Base-by-base conservation (phyloP, 2,797 vertebrate species). In the Helarctos malayanus region DNA sequence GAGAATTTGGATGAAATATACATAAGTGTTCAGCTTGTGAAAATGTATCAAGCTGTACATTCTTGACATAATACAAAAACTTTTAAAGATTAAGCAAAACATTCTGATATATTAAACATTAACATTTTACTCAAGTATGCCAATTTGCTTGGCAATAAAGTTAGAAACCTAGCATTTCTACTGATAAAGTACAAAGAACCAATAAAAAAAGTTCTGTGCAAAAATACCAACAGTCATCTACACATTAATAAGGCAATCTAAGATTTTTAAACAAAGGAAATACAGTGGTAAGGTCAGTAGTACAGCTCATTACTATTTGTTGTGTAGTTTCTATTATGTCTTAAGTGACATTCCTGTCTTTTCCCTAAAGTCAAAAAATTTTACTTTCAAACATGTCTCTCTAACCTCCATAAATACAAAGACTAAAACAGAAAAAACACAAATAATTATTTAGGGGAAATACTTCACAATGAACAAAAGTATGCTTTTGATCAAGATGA, bases 81-180 rank as follows among this genome's bases (percentile, higher is more conserved):
- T 75, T 88, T 29, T 71, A 75, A 96, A 82, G n/a, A 79, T 91
- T 45, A 91, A 93, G n/a, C 41, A 91, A 81, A 94, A 79, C 35
- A 89, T 79, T 93, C 52, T 83, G 21, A 61, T 54, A 89, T 16
- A 47, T 29, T 54, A 94, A 73, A 38, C 82, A 56, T 32, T 90
- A 89, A 87, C 54, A 57, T 69, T 89, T 88, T 69, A 85, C 27
- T 87, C 76, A 80, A 65, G 38, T 54, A 65, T 69, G 23, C 3
- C 71, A 71, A 87, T 61, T 87, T 92, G 86, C n/a, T 75, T 57
- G 49, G 57, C 16, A 81, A 13, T 91, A 85, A 1, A 61, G 7
- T 41, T 52, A 94, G 41, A 94, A 96, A 79, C 7, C 19, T 35
- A 87, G 10, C 11, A 81, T 59, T 92, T 91, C 45, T 92, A 91